Base-by-base conservation (phyloP, 2,797 vertebrate genomes). In the Eremophila alpestris region DNA sequence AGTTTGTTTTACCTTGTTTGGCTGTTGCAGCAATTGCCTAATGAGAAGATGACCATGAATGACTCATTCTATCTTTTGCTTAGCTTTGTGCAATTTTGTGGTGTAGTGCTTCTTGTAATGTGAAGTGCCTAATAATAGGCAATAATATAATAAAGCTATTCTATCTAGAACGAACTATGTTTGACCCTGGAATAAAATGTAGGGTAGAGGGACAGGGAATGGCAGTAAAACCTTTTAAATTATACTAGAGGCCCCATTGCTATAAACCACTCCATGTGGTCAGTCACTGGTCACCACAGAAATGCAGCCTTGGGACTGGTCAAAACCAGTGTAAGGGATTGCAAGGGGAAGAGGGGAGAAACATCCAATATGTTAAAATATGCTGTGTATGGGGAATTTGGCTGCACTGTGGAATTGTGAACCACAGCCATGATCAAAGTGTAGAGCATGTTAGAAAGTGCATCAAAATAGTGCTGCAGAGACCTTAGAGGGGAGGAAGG, bases 1-100 rank as follows among this genome's bases (percentile, higher is more conserved):
- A 60, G 23, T 62, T 64, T 58, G 18, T 87, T 95, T 90, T 82
- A 71, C 13, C 23, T 84, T 54, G n/a, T 84, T 94, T 26, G 73
- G 36, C 51, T 89, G n/a, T 62, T 65, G 45, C 1, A 2, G 22
- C 19, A 52, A 34, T 75, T 75, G 62, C 15, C 26, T 71, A 56
- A 68, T 30, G 45, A 52, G 16, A 43, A 65, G 16, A 84, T 34
- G 46, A 71, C 70, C 0, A 1, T 4, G 21, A 86, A 52, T 27
- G 3, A 34, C 59, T 81, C 40, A 1, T 55, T 74, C 36, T 81
- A 1, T 48, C 29, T 78, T 92, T 56, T 81, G 45, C 65, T 70
- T 56, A 56, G 16, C 24, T 76, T 73, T 62, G 17, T 82, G 62
- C 17, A 73, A 32, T 87, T 84, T 75, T 73, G 59, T 59, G 64